Evolutionary conservation across 2,888 invertebrate genomes (phyloP), one percentile per base, ranked within the genome.

Genomic region (Meghimatium bilineatum): DNA sequence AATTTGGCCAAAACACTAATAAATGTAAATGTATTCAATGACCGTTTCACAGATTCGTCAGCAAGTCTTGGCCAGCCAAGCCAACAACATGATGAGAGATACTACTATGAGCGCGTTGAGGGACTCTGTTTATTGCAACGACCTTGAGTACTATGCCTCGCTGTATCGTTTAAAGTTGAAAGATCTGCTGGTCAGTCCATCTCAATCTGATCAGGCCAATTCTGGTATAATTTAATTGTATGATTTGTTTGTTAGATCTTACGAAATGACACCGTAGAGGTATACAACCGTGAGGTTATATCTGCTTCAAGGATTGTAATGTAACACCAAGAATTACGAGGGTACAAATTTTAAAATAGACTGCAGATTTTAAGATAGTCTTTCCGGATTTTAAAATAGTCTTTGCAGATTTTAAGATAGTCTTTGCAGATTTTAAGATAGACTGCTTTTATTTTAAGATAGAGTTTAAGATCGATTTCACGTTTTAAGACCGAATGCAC

Each of bases 61-160:
- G 66, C 83, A 83, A 44, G 78, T 83, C 26, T 29, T 67, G 69
- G 52, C 76, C 1, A 56, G 44, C 38, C 72, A 78, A 20, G 78
- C 71, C 72, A 81, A 74, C 63, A 60, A 80, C 49, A 67, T 82
- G 49, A 34, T 66, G 63, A 69, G 78, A 56, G 80, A 85, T 34
- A 26, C 79, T 1, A 66, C 81, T 20, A 82, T 75, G 36, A 76
- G 71, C 17, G 38, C 76, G 23, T 80, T 85, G 29, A 60, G 83
- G 49, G 78, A 84, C 60, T 88, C 88, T 32, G 76, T 85, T 17
- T 87, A 88, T 38, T 84, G 83, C 56, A 85, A 86, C 84, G 88
- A 90, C 82, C 88, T 88, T 32, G 87, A 88, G 63, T 90, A 89
- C 81, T 89, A 88, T 78, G 89, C 88, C 26, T 89, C 89, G 14